Percentiles rank a stretch among this genome's conserved stretches.
These are phyloP conservation scores for Drosophila athabasca DNA, from an alignment of 1,140 invertebrate species.

Conservation along the genomic window DNA sequence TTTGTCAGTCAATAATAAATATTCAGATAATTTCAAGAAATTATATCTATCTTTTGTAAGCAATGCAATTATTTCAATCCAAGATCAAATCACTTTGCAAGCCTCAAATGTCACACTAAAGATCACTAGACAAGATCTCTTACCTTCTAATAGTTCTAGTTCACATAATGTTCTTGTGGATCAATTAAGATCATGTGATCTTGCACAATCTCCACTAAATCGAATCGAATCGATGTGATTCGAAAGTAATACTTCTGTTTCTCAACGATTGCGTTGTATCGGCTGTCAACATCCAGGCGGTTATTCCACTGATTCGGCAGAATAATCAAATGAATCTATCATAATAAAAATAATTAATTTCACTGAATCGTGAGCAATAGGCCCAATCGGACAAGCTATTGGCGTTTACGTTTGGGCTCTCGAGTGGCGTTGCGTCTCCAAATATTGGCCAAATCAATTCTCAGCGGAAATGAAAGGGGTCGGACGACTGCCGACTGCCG, in stretches of 20 bases:
- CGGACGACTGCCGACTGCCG: too few relatives aligned
- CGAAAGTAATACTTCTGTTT: not conserved
- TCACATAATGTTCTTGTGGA: too few relatives aligned
- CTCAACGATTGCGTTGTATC: not conserved
- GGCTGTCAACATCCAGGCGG: not conserved
- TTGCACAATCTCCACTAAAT: not conserved
- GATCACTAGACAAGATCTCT: too few relatives aligned
- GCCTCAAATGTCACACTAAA: too few relatives aligned
- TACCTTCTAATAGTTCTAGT: too few relatives aligned
- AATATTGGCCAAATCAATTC: conserved; percentile 57
- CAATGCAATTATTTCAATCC: too few relatives aligned
- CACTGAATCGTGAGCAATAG: conserved; percentile 37
- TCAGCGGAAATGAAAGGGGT: conserved; percentile 36
- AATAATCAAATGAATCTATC: conserved; percentile 48
- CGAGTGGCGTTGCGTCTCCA: conserved; percentile 25
- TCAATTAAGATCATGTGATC: too few relatives aligned
- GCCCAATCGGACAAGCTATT: conserved; percentile 11
- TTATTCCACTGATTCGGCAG: conserved; percentile 10
- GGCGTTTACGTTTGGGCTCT: conserved; percentile 1
- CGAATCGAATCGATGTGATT: not conserved
- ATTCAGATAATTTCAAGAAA: too few relatives aligned
- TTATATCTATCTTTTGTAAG: too few relatives aligned
- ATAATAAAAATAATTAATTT: conserved; percentile 54
- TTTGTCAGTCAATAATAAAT: too few relatives aligned
- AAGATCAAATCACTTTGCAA: too few relatives aligned